Conservation (phyloP, 2,797 vertebrate species). For the Hemitrygon akajei region DNA sequence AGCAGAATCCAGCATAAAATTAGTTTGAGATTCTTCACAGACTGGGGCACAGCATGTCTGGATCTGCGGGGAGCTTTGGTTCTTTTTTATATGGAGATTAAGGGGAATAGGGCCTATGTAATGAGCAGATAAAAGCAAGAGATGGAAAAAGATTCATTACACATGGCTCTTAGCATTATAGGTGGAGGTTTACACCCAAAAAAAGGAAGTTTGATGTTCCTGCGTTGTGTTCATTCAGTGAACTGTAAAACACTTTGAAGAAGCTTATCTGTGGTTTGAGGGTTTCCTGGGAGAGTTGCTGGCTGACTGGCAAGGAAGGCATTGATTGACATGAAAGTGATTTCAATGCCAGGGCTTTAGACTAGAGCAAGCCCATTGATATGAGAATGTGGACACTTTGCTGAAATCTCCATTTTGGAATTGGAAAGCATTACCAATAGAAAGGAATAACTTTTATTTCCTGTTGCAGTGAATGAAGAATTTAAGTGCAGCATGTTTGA, state of each 20-base stretch:
- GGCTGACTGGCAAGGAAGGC: slow-evolving; percentile 29
- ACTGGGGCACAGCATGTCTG: slow-evolving; percentile 35
- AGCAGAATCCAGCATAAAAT: slow-evolving; percentile 34
- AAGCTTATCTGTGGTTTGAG: slow-evolving; percentile 35
- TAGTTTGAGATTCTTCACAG: slow-evolving; percentile 36
- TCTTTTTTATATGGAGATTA: slow-evolving; percentile 38
- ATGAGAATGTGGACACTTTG: neutral
- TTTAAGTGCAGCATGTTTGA: neutral
- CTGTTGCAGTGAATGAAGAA: slow-evolving; percentile 6
- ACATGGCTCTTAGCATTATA: slow-evolving; percentile 33
- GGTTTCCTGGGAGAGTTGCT: slow-evolving; percentile 36
- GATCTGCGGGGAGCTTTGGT: slow-evolving; percentile 35
- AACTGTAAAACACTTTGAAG: slow-evolving; percentile 37
- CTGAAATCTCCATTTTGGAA: neutral
- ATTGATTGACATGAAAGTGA: slow-evolving; percentile 25
- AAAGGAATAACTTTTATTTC: slow-evolving; percentile 16
- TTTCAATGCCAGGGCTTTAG: slow-evolving; percentile 24
- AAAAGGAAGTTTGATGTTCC: slow-evolving; percentile 37
- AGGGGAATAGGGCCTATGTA: slow-evolving; percentile 33
- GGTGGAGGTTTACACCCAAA: slow-evolving; percentile 35
- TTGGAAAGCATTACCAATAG: neutral
- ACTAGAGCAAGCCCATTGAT: neutral
- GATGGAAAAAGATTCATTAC: slow-evolving; percentile 37
- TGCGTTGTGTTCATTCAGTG: slow-evolving; percentile 36
- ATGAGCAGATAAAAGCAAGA: slow-evolving; percentile 36